Evolutionary conservation across 1,140 invertebrate species (phyloP).

Genomic region (Drosophila arawakana): DNA sequence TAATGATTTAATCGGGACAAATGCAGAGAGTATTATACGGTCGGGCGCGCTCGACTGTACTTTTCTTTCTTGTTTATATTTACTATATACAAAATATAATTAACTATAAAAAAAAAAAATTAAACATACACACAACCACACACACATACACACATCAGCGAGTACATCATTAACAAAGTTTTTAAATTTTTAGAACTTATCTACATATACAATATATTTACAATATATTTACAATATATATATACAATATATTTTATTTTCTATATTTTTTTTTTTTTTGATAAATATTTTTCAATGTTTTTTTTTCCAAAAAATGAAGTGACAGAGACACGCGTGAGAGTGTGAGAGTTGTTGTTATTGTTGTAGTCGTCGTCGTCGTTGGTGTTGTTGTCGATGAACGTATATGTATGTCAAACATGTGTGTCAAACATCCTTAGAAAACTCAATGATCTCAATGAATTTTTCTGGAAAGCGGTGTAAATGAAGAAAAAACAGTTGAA

Average conservation of each 20-base stretch:
- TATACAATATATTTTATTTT: slow-evolving; percentile 27
- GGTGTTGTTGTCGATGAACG: slow-evolving; percentile 18
- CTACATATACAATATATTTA: slow-evolving; percentile 24
- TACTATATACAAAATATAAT: slow-evolving; percentile 48
- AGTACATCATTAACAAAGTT: slow-evolving; percentile 64
- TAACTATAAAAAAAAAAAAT: slow-evolving; percentile 21
- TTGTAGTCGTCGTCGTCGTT: slow-evolving; percentile 31
- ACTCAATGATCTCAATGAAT: slow-evolving; percentile 81
- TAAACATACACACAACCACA: slow-evolving; percentile 23
- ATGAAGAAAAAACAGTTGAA: slow-evolving; percentile 27
- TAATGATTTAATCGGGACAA: too few species aligned
- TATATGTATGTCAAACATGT: slow-evolving; percentile 7
- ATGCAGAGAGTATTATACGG: too few species aligned
- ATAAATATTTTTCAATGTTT: slow-evolving; percentile 13
- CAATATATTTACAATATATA: slow-evolving; percentile 10
- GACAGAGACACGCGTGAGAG: slow-evolving; percentile 56
- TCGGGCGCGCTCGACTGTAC: too few species aligned
- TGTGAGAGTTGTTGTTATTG: slow-evolving; percentile 33
- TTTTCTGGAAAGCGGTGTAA: slow-evolving; percentile 73
- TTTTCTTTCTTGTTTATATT: too few species aligned
- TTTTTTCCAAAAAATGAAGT: slow-evolving; percentile 3
- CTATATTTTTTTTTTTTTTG: slow-evolving; percentile 8
- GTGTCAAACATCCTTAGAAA: slow-evolving; percentile 73
- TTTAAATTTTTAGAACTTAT: slow-evolving; percentile 52
- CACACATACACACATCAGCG: slow-evolving; percentile 43